Conservation (phyloP, 2,797 vertebrate species). For the Poliocrania exsul region DNA sequence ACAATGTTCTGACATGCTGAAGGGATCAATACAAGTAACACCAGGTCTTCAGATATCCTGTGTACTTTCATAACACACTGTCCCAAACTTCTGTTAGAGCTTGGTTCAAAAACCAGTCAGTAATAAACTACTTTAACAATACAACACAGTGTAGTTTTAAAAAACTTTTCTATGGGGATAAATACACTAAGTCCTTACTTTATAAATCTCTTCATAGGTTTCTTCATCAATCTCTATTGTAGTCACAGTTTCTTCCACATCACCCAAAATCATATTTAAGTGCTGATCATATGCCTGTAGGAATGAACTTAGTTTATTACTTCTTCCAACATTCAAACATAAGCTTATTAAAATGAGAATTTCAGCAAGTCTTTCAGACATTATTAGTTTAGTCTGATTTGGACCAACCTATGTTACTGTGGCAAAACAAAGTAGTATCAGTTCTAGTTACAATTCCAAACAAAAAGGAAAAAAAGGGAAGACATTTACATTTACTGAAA, state of each 20-base stretch:
- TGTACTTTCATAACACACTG: background rate
- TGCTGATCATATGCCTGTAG: conserved; percentile 97
- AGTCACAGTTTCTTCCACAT: conserved; percentile 98
- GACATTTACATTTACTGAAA: background rate
- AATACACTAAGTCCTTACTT: conserved; percentile 79
- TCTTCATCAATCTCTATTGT: conserved; percentile 99
- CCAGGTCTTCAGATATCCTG: background rate
- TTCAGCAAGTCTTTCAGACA: background rate
- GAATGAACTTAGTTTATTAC: background rate
- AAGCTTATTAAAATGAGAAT: background rate
- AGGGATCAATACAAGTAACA: background rate
- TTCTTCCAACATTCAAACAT: background rate
- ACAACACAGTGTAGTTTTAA: background rate
- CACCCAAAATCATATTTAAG: conserved; percentile 98
- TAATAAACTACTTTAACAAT: background rate
- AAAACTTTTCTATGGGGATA: background rate
- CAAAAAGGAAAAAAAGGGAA: background rate
- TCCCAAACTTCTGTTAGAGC: background rate
- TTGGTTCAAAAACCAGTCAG: background rate
- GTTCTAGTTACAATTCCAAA: background rate
- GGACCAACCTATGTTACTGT: background rate
- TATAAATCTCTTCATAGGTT: conserved; percentile 98
- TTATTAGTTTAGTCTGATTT: background rate
- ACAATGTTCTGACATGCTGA: background rate
- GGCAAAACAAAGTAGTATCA: background rate